phyloP scores from a whole-genome alignment of 2,113 vertebrate species.

The Alexandromys fortis region DNA sequence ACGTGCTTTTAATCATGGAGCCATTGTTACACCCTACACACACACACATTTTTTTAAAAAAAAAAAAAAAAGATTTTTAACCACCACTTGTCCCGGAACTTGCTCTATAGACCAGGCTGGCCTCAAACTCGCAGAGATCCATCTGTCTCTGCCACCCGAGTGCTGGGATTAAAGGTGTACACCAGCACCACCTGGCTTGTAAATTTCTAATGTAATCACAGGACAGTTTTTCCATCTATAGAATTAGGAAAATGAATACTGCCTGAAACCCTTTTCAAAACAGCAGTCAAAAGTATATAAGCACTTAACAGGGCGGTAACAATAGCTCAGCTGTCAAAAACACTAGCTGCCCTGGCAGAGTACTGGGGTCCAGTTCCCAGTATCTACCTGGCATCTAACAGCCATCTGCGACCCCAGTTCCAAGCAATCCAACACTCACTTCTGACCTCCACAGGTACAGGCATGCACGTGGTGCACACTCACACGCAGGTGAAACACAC shows the following conservation, averaged over 20 bases:
- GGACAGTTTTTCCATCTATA: not conserved
- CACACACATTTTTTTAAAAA: too few relatives aligned
- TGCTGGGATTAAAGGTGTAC: too few relatives aligned
- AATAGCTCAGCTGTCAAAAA: not conserved
- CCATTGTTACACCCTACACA: not conserved
- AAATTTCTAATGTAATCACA: not conserved
- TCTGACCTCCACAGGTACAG: not conserved
- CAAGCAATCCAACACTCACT: not conserved
- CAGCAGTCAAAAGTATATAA: not conserved
- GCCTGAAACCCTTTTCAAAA: not conserved
- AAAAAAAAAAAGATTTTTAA: not conserved
- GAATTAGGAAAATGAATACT: constrained; percentile 40
- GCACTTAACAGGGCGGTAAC: not conserved
- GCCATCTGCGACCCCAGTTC: not conserved
- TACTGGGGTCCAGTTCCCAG: not conserved
- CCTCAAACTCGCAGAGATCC: too few relatives aligned
- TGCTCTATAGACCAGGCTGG: too few relatives aligned
- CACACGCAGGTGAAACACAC: too few relatives aligned
- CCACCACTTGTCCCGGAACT: not conserved
- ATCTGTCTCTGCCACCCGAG: too few relatives aligned
- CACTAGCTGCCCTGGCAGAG: not conserved
- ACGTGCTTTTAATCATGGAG: not conserved
- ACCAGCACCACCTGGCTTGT: too few relatives aligned
- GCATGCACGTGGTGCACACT: not conserved
- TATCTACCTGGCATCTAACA: not conserved